Conservation (phyloP, 2,797 vertebrate genomes). For the Chelon labrosus region DNA sequence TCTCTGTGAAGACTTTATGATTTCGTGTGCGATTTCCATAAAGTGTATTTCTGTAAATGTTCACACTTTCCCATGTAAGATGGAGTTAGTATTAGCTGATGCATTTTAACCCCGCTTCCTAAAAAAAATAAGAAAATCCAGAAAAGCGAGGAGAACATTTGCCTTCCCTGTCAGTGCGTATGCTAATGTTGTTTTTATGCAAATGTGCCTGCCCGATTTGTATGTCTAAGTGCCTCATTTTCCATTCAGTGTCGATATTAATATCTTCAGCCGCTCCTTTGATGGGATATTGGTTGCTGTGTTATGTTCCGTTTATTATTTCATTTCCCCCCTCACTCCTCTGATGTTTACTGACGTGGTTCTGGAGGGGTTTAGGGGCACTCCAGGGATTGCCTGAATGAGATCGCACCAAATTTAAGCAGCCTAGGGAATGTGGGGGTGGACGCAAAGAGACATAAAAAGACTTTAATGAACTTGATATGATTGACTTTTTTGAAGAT, state of each 20-base stretch:
- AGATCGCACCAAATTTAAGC: conserved; percentile 55
- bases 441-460: conserved; percentile 30
- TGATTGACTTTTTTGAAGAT: conserved; percentile 8
- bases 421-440: conserved; percentile 28
- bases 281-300: conserved; percentile 81
- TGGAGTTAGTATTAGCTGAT: conserved; percentile 58
- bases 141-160: conserved; percentile 60
- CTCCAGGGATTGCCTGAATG: conserved; percentile 59
- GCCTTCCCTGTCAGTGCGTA: conserved; percentile 75
- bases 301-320: conserved; percentile 78
- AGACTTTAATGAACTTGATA: conserved; percentile 51
- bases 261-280: conserved; percentile 81
- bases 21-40: neutral
- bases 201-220: conserved; percentile 81
- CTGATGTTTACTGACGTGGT: conserved; percentile 72
- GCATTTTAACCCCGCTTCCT: conserved; percentile 13
- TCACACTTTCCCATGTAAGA: conserved; percentile 20
- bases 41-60: neutral
- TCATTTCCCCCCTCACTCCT: conserved; percentile 47
- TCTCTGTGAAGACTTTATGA: neutral
- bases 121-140: conserved; percentile 5
- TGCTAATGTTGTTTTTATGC: conserved; percentile 86
- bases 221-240: conserved; percentile 83
- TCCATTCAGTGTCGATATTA: conserved; percentile 81
- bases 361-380: conserved; percentile 52